A percentile compares a stretch with the other conserved stretches of the same genome.
Evolutionary conservation across 2,888 invertebrate genomes (phyloP).

Genomic region (Unio pictorum): DNA sequence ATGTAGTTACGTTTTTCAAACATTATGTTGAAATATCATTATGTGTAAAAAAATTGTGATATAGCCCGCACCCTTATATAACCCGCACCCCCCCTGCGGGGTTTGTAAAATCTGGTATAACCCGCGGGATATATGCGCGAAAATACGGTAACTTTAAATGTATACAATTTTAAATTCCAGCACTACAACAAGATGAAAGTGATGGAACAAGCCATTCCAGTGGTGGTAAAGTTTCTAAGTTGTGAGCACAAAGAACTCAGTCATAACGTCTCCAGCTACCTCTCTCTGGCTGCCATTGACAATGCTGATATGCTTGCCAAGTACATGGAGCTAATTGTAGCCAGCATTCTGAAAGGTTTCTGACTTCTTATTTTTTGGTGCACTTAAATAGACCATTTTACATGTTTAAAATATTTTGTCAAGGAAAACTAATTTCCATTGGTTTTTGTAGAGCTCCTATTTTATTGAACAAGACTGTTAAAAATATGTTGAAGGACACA

Average conservation of each 20-base stretch:
- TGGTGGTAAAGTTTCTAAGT: slow-evolving; percentile 91
- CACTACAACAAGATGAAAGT: slow-evolving; percentile 81
- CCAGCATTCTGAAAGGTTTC: slow-evolving; percentile 87
- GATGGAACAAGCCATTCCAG: slow-evolving; percentile 89
- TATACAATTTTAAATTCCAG: slow-evolving; percentile 71
- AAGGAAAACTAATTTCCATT: no score
- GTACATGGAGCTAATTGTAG: slow-evolving; percentile 89
- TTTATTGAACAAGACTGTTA: no score
- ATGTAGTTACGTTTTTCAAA: no score
- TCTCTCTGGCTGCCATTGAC: slow-evolving; percentile 92
- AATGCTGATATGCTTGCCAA: slow-evolving; percentile 88
- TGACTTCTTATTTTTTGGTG: slow-evolving; percentile 3
- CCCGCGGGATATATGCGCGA: no score
- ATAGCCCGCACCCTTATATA: no score
- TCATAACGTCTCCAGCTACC: slow-evolving; percentile 90
- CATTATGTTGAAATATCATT: no score
- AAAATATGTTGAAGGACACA: no score
- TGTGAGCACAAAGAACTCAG: slow-evolving; percentile 92
- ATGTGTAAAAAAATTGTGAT: no score
- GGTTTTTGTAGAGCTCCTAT: no score
- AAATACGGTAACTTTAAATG: not conserved
- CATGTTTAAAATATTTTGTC: no score
- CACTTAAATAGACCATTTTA: not conserved
- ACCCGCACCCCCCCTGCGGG: no score
- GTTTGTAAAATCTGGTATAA: no score